Evolutionary conservation across 2,888 invertebrate genomes (phyloP).

Genomic region (Lasioglossum malachurum): DNA sequence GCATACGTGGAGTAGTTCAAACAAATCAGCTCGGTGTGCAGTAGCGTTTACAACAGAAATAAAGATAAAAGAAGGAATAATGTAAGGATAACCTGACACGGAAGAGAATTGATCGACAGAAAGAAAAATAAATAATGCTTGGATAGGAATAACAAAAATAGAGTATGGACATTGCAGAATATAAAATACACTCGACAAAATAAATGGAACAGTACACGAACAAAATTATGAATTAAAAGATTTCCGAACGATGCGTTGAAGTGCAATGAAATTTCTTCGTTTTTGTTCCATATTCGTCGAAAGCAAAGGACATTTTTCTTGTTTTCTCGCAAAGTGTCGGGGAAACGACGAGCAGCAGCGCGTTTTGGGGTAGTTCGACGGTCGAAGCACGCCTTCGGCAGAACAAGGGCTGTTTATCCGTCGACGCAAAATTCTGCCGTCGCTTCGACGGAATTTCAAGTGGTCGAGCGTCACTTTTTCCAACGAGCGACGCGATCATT

Average conservation of each 20-base stretch:
- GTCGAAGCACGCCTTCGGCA: neutral
- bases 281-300: neutral
- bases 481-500: slow-evolving; percentile 26
- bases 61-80: slow-evolving; percentile 4
- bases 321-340: neutral
- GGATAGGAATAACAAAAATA: neutral
- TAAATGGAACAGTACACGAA: neutral
- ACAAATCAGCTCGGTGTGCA: neutral
- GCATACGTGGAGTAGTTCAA: neutral
- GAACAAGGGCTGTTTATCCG: neutral
- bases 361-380: neutral
- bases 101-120: neutral
- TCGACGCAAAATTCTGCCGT: neutral
- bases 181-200: neutral
- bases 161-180: neutral
- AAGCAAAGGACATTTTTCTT: neutral
- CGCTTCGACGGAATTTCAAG: slow-evolving; percentile 34
- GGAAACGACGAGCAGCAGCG: neutral
- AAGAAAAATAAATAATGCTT: neutral
- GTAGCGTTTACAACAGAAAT: neutral
- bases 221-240: neutral
- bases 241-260: neutral
- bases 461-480: slow-evolving; percentile 16
- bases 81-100: neutral
- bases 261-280: neutral